These are phyloP conservation scores for Plumapathes pennacea DNA, from an alignment of 92 coral and sea anemone species.

Conservation along the genomic window DNA sequence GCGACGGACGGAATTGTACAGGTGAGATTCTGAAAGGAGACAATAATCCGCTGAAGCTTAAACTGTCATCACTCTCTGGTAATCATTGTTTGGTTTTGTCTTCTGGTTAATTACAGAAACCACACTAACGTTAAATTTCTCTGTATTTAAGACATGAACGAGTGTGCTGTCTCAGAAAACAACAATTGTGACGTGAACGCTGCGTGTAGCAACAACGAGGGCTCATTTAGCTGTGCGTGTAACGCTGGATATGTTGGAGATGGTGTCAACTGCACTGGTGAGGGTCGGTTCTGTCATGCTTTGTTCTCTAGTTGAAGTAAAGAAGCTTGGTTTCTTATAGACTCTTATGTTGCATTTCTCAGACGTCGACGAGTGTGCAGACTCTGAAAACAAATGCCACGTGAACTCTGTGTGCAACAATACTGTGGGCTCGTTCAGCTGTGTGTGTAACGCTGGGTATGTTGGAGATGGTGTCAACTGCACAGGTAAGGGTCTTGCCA, in stretches of 20 bases:
- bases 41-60: too few relatives aligned
- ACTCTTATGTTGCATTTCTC: neutral
- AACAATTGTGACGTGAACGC: conserved; percentile 53
- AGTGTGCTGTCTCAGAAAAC: neutral
- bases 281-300: too few relatives aligned
- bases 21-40: too few relatives aligned
- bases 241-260: conserved; percentile 59
- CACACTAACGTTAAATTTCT: too few relatives aligned
- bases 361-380: conserved; percentile 13
- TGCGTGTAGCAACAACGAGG: conserved; percentile 29
- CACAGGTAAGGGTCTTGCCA: conserved; percentile 39
- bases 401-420: conserved; percentile 43
- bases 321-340: too few relatives aligned
- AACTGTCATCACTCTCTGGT: too few relatives aligned
- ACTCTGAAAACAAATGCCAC: conserved; percentile 21
- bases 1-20: conserved; percentile 56
- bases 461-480: conserved; percentile 53
- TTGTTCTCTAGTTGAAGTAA: too few relatives aligned
- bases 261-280: conserved; percentile 60
- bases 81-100: too few relatives aligned
- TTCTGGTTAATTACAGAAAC: too few relatives aligned
- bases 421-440: conserved; percentile 22
- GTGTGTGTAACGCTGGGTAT: conserved; percentile 62
- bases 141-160: conserved; percentile 3
- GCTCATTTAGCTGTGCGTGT: conserved; percentile 40